Evolutionary conservation across 2,113 vertebrate genomes (phyloP).

Genomic region (Callipepla californica): DNA sequence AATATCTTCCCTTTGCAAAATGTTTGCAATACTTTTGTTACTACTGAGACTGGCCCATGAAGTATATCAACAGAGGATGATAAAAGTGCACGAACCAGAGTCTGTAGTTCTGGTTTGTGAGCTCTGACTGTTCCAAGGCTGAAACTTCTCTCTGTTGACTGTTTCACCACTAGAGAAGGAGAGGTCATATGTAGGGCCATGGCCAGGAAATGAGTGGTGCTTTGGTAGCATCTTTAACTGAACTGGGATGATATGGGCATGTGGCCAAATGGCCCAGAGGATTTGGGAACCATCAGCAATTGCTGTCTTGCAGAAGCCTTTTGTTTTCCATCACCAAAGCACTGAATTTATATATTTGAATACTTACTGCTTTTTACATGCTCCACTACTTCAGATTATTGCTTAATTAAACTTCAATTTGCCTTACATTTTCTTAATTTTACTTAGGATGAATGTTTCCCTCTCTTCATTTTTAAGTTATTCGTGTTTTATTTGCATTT

Average conservation of each 20-base stretch:
- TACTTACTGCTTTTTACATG: not conserved
- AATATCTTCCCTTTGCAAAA: not conserved
- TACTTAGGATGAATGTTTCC: not conserved
- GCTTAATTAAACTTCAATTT: constrained; percentile 28
- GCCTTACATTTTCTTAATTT: not conserved
- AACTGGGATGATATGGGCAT: not conserved
- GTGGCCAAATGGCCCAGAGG: not conserved
- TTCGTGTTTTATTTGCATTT: not conserved
- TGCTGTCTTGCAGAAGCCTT: not conserved
- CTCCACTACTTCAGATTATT: not conserved
- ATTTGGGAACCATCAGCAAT: not conserved
- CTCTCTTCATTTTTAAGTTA: not conserved
- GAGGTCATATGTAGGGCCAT: not conserved
- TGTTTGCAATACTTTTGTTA: not conserved
- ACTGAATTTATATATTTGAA: not conserved
- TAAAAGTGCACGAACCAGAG: not conserved
- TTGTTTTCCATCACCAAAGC: not conserved
- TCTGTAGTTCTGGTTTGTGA: not conserved
- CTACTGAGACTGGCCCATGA: not conserved
- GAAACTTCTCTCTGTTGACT: accelerated
- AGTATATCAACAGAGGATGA: not conserved
- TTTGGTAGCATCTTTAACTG: not conserved
- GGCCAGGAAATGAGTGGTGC: not conserved
- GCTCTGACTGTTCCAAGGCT: not conserved
- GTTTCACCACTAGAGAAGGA: not conserved